These are phyloP conservation scores for Myotis pilosus DNA, from an alignment of 2,797 vertebrate genomes.

Conservation along the genomic window DNA sequence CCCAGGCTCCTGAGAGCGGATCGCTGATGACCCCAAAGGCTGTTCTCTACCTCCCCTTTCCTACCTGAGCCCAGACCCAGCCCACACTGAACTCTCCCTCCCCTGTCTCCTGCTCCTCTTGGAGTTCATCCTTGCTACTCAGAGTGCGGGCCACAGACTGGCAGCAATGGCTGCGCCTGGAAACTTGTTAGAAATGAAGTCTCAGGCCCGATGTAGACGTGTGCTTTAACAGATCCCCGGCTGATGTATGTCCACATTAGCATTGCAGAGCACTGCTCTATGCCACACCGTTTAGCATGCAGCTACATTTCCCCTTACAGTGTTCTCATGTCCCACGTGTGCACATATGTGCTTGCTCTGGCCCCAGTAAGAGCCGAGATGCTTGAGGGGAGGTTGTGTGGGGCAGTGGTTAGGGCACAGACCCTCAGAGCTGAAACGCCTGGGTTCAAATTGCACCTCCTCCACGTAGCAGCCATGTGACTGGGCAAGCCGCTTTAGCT, in stretches of 20 bases:
- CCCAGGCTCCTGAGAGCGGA: neutral
- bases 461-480: neutral
- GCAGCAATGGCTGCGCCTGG: neutral
- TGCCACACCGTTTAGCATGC: neutral
- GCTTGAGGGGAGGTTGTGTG: neutral
- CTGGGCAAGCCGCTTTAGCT: neutral
- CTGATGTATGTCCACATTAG: neutral
- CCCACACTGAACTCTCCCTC: neutral
- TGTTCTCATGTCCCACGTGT: neutral
- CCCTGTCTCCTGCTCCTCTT: neutral
- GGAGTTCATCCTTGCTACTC: neutral
- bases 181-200: neutral
- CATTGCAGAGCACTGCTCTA: neutral
- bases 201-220: neutral
- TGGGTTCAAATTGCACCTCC: neutral
- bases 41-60: neutral
- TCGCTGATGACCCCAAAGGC: fast-evolving
- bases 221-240: neutral
- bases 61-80: neutral
- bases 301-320: neutral
- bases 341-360: neutral
- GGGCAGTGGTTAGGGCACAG: neutral
- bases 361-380: neutral
- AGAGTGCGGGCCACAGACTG: neutral
- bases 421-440: neutral